Evolutionary conservation across 2,888 invertebrate genomes (phyloP), one percentile per base, ranked within the genome.

Genomic region (Drosophila subsilvestris): DNA sequence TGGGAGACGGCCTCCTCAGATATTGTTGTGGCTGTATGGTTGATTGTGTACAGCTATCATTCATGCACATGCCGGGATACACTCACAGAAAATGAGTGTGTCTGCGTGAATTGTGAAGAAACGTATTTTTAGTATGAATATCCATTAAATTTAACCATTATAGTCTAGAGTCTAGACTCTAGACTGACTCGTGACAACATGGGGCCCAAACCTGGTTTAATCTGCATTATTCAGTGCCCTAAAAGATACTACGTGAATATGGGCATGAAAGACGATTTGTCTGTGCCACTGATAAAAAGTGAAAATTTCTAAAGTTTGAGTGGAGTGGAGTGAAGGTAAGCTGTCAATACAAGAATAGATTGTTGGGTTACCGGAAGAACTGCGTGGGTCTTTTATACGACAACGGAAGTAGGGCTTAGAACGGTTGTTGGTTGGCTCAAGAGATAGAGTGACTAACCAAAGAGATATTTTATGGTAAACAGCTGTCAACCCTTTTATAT

Each of bases 201-300:
- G 51, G 51, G 44, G 55, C 43, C 22, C 25, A n/a, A n/a, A n/a
- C 22, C 22, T 42, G n/a, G 49, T 77, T 75, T 75, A 68, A 79
- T 70, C 78, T 70, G 44, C 66, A 82, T 75, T 78, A 61, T 69
- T 71, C 60, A 66, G 42, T 58, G 63, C 63, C 72, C 67, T 44
- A 25, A 49, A n/a, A 54, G 44, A 58, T 44, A 49, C 32, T 37
- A 49, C 27, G 42, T 44, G 51, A 63, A 63, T 48, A 65, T 63
- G 59, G 67, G 60, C 66, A 79, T 77, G 75, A 80, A 75, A 78
- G 63, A 60, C 55, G 60, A 73, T 61, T 58, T 63, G 57, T 57
- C 45, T 57, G 49, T 63, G 48, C 62, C 60, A 71, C 68, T 72
- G 76, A 82, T 68, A 68, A 76, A 75, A 76, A 74, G 56, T 62